Percentiles rank a stretch among this genome's conserved stretches.
Evolutionary conservation across 2,797 vertebrate species (phyloP).

Genomic region (Delichon dasypus): DNA sequence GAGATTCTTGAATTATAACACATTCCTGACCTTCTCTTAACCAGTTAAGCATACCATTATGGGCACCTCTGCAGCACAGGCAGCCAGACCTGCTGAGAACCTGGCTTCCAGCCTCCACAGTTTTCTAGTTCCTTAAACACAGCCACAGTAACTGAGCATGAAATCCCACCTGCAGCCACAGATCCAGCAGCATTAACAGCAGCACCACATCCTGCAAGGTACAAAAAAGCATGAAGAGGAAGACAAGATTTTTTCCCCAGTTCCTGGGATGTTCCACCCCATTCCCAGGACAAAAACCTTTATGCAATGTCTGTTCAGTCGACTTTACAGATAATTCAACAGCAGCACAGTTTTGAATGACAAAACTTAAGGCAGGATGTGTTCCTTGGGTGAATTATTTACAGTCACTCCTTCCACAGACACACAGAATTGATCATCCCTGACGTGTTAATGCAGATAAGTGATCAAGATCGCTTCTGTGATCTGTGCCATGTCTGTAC

Average conservation of each 20-base stretch:
- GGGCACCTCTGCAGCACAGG: neutral
- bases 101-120: fast-evolving
- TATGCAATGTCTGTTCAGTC: fast-evolving
- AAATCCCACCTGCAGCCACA: neutral
- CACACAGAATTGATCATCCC: neutral
- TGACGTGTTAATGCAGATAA: neutral
- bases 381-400: neutral
- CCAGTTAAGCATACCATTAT: neutral
- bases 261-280: neutral
- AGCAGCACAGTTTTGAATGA: neutral
- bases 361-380: neutral
- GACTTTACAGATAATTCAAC: neutral
- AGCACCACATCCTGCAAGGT: no score
- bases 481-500: neutral
- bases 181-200: neutral
- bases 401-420: neutral
- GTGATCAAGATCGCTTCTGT: neutral
- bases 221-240: neutral
- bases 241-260: neutral
- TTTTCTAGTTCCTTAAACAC: neutral
- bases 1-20: neutral
- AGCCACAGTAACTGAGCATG: neutral
- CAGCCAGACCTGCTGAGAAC: neutral
- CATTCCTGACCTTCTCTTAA: neutral
- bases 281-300: neutral